Conservation (phyloP, 2,888 invertebrate species). For the Vesta saturnalis region DNA sequence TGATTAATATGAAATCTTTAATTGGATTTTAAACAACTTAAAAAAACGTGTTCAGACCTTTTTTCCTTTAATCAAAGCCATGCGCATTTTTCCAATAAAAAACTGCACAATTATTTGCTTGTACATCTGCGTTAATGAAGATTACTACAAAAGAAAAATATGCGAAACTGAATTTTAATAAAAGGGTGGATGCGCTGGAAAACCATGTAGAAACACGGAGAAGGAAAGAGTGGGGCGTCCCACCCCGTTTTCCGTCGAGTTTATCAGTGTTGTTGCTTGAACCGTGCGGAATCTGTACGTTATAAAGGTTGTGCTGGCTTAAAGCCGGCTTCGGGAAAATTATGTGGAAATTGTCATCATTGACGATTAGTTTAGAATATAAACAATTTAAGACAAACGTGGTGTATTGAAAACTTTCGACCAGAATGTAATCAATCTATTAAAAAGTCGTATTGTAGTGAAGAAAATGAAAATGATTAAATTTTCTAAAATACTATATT, state of each 20-base stretch:
- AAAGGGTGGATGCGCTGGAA: constrained; percentile 39
- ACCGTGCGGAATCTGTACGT: constrained; percentile 29
- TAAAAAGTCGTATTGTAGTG: constrained; percentile 10
- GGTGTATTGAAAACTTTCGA: constrained; percentile 17
- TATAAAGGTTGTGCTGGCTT: constrained; percentile 9
- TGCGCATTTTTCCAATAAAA: neutral
- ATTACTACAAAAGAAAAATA: constrained; percentile 6
- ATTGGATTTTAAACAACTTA: neutral
- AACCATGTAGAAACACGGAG: constrained; percentile 31
- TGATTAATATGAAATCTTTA: neutral
- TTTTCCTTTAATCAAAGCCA: neutral
- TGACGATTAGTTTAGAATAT: constrained; percentile 16
- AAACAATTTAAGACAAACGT: constrained; percentile 13
- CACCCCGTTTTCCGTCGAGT: constrained; percentile 37
- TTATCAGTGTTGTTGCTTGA: constrained; percentile 35
- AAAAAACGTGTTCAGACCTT: neutral
- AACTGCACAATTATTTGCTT: neutral
- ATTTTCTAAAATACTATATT: constrained; percentile 14
- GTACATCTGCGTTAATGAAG: neutral
- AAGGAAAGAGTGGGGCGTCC: constrained; percentile 35
- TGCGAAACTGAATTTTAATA: constrained; percentile 17
- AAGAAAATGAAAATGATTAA: constrained; percentile 18
- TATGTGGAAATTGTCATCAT: constrained; percentile 28
- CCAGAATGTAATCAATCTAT: constrained; percentile 17
- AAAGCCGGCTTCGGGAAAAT: constrained; percentile 30